Percentiles rank a stretch among this genome's conserved stretches.
These are phyloP conservation scores for Bagarius yarrelli DNA, from an alignment of 2,113 vertebrate species.

Conservation along the genomic window DNA sequence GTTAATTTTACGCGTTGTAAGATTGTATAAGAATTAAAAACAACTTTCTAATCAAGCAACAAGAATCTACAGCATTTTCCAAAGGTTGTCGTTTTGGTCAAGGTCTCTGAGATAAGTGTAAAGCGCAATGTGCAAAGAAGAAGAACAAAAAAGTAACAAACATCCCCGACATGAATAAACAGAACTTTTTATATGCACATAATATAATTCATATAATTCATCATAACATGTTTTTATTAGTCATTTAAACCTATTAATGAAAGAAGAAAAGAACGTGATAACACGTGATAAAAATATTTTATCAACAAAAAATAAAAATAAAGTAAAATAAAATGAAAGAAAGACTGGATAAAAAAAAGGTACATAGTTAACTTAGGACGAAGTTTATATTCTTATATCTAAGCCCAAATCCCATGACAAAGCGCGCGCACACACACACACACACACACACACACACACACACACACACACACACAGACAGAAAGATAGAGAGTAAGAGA, in stretches of 20 bases:
- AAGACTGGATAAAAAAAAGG: too few species aligned
- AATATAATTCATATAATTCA: too few species aligned
- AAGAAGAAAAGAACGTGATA: neutral
- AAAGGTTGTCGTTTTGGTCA: neutral
- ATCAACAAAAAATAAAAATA: neutral
- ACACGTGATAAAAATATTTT: neutral
- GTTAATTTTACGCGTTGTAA: too few species aligned
- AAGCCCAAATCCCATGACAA: constrained; percentile 34
- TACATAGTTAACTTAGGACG: neutral
- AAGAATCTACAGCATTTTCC: neutral
- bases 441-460: constrained; percentile 1
- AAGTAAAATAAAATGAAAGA: too few species aligned
- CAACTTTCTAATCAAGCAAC: neutral
- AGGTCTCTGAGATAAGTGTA: neutral
- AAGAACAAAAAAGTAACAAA: neutral
- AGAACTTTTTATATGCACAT: too few species aligned
- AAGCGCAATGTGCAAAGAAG: neutral
- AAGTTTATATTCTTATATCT: neutral
- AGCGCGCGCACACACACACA: neutral
- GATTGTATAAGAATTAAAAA: too few species aligned
- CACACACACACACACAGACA: neutral
- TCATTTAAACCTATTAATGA: neutral
- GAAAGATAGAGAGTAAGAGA: constrained; percentile 28
- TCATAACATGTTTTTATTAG: neutral
- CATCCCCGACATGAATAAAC: neutral